Base-by-base conservation (phyloP, 2,888 invertebrate genomes). In the Sarcophaga caerulescens region DNA sequence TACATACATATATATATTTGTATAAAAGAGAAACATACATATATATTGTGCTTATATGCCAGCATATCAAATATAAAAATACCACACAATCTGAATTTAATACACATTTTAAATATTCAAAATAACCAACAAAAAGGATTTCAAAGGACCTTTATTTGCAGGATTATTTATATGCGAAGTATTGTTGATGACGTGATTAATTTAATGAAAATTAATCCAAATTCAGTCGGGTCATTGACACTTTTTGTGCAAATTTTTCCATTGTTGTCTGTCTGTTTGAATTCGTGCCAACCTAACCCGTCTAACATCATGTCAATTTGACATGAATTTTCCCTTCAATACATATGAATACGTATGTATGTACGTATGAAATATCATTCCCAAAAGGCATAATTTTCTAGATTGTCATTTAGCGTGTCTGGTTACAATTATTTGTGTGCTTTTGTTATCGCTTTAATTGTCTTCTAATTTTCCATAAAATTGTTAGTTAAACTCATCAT, bases 361-460 rank as follows among this genome's bases (percentile, higher is more conserved):
- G 3, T 45, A 47, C 14, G 47, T 47, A 47, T 14, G 69, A 76
- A 79, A 69, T 59, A 59, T 8, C 47, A 66, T 19, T 69, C 62
- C n/a, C 35, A 35, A 52, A 10, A 12, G 25, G 6, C 6, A 62
- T 52, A 66, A 25, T 59, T 71, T 23, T 19, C n/a, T 21, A 75
- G 80, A 84, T 80, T 80, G 65, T 62, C 60, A n/a, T 76, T 71
- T 84, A 25, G 70, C 84, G 76, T 84, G 84, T 60, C 74, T 65
- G 19, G 14, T 71, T 71, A 44, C 80, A 71, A 84, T 84, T 80
- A 80, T 57, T 77, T 25, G 5, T 52, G 35, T n/a, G 14, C 6
- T 66, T 12, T 1, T 59, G 2, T 69, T 63, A 52, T 59, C 25
- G 11, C 21, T 60, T 17, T 77, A 52, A 35, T 66, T 60, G 21